These are phyloP conservation scores for Camponotus fellah DNA, from an alignment of 2,888 invertebrate species.

Conservation along the genomic window DNA sequence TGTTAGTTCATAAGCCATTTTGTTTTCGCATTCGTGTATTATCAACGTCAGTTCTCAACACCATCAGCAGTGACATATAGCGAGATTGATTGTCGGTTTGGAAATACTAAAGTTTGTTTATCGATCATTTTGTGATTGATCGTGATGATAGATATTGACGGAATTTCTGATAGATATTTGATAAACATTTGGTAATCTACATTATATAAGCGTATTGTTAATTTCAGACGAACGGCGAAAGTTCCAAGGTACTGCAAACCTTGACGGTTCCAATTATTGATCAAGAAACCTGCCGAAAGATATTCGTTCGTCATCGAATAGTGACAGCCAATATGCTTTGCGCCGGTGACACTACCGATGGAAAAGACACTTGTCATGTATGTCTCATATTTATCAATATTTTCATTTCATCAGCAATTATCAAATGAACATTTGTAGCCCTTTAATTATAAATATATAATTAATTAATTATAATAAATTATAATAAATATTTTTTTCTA, in stretches of 20 bases:
- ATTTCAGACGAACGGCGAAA: constrained; percentile 56
- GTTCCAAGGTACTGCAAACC: constrained; percentile 44
- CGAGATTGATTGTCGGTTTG: constrained; percentile 64
- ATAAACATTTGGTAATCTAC: background rate
- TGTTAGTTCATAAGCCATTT: background rate
- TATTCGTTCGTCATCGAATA: constrained; percentile 81
- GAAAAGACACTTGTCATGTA: constrained; percentile 78
- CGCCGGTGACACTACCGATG: constrained; percentile 73
- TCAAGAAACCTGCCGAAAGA: constrained; percentile 83
- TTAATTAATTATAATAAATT: too few species aligned
- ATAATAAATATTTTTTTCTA: background rate
- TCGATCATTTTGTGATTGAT: constrained; percentile 56
- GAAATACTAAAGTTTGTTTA: constrained; percentile 67
- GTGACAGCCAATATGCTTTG: constrained; percentile 80
- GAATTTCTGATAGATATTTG: background rate
- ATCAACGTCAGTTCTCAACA: constrained; percentile 51
- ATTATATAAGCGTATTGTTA: constrained; percentile 20
- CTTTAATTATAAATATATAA: constrained; percentile 3
- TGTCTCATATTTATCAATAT: background rate
- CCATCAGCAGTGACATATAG: constrained; percentile 52
- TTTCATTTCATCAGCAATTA: background rate
- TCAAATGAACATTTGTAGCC: background rate
- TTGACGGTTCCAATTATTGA: constrained; percentile 85
- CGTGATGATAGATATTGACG: constrained; percentile 60
- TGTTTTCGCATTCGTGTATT: background rate